phyloP scores from a whole-genome alignment of 2,888 invertebrate genomes.

The Callyntrura guangdongensis region DNA sequence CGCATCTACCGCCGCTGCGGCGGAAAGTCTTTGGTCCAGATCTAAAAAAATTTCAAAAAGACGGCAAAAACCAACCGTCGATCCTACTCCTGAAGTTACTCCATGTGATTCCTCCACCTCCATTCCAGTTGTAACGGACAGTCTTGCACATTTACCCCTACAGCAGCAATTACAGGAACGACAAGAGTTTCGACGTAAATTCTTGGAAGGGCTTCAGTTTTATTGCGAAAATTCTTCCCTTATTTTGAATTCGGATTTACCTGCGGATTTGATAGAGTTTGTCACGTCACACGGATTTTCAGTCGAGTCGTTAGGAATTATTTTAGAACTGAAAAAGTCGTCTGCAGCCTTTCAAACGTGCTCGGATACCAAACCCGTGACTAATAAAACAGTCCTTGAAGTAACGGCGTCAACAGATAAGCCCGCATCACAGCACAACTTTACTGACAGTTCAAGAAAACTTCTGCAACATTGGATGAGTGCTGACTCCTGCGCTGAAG shows the following conservation, averaged over 20 bases:
- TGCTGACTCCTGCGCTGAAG: constrained; percentile 81
- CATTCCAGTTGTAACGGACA: too few relatives aligned
- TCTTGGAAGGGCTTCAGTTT: constrained; percentile 78
- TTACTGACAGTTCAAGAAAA: constrained; percentile 74
- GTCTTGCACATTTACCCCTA: not conserved
- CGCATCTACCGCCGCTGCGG: constrained; percentile 71
- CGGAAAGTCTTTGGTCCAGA: constrained; percentile 66
- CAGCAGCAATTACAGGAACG: constrained; percentile 18
- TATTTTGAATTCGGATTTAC: constrained; percentile 79
- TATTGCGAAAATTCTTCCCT: constrained; percentile 80
- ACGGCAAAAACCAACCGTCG: not conserved
- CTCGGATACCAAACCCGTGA: constrained; percentile 35
- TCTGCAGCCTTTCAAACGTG: constrained; percentile 54
- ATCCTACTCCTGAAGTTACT: constrained; percentile 6
- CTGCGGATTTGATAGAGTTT: constrained; percentile 79
- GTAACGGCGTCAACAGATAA: constrained; percentile 2
- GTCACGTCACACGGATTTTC: constrained; percentile 79
- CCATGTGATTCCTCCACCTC: not conserved
- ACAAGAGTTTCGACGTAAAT: constrained; percentile 73
- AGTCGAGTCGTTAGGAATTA: constrained; percentile 77
- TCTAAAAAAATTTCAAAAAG: constrained; percentile 49
- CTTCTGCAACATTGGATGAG: constrained; percentile 82
- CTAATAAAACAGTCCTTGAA: not conserved
- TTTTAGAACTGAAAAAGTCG: constrained; percentile 79
- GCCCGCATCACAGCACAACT: constrained; percentile 58